Base-by-base conservation (phyloP, 2,797 vertebrate genomes). In the Hemibagrus guttatus region DNA sequence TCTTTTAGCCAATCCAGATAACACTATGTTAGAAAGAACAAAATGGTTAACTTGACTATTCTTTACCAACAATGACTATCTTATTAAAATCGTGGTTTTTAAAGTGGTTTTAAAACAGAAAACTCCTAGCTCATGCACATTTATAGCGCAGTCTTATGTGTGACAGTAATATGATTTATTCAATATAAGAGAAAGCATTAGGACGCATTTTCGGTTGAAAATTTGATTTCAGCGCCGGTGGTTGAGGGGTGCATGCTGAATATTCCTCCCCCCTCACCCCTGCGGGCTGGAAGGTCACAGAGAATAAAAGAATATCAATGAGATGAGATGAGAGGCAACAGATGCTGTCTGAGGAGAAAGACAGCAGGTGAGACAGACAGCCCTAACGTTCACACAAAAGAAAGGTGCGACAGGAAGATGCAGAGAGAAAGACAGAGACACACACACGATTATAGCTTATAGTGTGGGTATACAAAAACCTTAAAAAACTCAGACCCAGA, bases 251-350 rank as follows among this genome's bases (percentile, higher is more conserved):
- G 86, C 58, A 46, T 84, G 81, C 81, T 92, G 92, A 93, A 93
- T 91, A 86, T 90, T 88, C 92, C 69, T n/a, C 52, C 42, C 61
- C 28, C 74, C 46, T 52, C 59, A 61, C 87, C 87, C 76, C 90
- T 90, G 93, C 86, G 69, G 52, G 89, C 90, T 86, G 91, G 94
- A 94, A 94, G 94, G 93, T 95, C 93, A 91, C 75, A 91, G 91
- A 90, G 93, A 92, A 94, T 94, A 85, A 94, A 93, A 91, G 93
- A 93, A 94, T 95, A 93, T 93, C 91, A 95, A 95, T 94, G 94
- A 94, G 93, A 68, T 46, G 59, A 84, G 89, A 92, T 90, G 91
- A 90, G 49, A 68, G 88, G 87, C 90, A 87, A 92, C 91, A 90
- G 89, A 83, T 92, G 89, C 91, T 91, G 91, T 88, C 89, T 87